Evolutionary conservation across 1,140 invertebrate species (phyloP).

Genomic region (Papilio polyxenes): DNA sequence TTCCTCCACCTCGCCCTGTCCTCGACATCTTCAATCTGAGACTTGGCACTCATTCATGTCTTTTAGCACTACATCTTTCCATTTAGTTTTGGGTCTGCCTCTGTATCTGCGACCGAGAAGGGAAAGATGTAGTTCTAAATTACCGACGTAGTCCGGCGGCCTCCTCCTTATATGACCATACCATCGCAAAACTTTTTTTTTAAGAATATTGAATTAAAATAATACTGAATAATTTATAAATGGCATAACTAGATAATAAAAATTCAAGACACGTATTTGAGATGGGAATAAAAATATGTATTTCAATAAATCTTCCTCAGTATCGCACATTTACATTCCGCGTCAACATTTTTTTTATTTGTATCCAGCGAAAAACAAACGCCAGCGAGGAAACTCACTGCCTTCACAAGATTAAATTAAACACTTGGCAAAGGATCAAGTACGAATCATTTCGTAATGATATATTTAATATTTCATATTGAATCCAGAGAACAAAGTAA

Average conservation of each 20-base stretch:
- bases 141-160: no score
- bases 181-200: no score
- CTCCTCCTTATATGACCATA: no score
- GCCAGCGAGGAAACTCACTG: background rate
- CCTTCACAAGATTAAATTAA: constrained; percentile 24
- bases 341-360: constrained; percentile 11
- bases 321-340: constrained; percentile 20
- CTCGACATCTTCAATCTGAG: no score
- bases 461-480: constrained; percentile 23
- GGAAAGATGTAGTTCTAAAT: no score
- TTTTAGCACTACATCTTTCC: no score
- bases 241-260: background rate
- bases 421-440: constrained; percentile 24
- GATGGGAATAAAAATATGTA: constrained; percentile 7
- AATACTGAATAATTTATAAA: background rate
- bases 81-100: no score
- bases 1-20: no score
- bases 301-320: background rate
- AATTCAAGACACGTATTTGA: constrained; percentile 5
- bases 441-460: constrained; percentile 18
- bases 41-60: no score
- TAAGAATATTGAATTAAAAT: no score
- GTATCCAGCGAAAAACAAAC: constrained; percentile 16
- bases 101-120: no score
- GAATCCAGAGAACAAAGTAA: background rate